phyloP scores from a whole-genome alignment of 2,797 vertebrate species.

The Leuciscus waleckii region DNA sequence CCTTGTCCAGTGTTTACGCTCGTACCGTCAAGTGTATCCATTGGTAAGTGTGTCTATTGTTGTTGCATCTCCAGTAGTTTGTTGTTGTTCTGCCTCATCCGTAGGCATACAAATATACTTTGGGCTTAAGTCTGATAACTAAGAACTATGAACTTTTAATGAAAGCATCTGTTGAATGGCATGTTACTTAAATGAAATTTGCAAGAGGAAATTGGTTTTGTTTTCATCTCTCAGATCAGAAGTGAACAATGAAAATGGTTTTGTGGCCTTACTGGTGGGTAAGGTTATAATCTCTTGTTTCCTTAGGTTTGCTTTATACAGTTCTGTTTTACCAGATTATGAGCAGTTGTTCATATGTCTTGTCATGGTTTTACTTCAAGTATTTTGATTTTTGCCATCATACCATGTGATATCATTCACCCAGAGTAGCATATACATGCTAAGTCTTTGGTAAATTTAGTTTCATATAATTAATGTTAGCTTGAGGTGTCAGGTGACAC shows the following conservation, averaged over 20 bases:
- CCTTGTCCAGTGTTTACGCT: background rate
- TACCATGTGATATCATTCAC: background rate
- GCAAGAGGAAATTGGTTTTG: background rate
- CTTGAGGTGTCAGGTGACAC: conserved; percentile 25
- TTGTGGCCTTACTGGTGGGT: background rate
- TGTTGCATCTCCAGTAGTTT: background rate
- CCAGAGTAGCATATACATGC: background rate
- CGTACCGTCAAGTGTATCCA: background rate
- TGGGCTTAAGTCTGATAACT: background rate
- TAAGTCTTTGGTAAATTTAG: conserved; percentile 16
- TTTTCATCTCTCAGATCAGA: conserved; percentile 3
- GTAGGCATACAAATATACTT: background rate
- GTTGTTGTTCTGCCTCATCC: background rate
- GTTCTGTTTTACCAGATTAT: conserved; percentile 12
- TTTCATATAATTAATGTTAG: conserved; percentile 9
- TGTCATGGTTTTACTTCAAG: background rate
- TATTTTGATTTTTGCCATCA: background rate
- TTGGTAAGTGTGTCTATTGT: background rate
- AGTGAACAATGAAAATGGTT: background rate
- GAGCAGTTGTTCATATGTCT: background rate
- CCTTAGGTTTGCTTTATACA: background rate
- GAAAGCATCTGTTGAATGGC: background rate
- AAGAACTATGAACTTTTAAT: background rate
- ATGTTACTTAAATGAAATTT: background rate
- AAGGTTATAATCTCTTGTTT: background rate